These are phyloP conservation scores for Hystrix brachyura DNA, from an alignment of 2,113 vertebrate genomes.

Conservation along the genomic window DNA sequence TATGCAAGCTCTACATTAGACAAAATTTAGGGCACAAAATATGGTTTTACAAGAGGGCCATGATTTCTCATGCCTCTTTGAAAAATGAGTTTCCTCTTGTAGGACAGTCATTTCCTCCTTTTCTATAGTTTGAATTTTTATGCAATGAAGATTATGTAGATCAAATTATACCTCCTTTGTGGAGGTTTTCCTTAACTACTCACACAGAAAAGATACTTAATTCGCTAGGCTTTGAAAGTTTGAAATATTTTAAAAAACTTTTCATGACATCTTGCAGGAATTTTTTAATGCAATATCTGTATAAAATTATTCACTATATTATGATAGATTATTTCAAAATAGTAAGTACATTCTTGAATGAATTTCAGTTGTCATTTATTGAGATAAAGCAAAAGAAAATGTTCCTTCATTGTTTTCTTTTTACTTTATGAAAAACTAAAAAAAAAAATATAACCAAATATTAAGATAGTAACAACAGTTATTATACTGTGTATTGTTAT, in stretches of 20 bases:
- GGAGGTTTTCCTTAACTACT: not conserved
- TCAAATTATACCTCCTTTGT: not conserved
- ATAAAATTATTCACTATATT: not conserved
- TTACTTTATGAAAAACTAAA: too few relatives aligned
- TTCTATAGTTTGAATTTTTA: not conserved
- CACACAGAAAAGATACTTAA: not conserved
- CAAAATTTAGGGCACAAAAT: not conserved
- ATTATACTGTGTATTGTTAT: too few relatives aligned
- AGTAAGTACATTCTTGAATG: not conserved
- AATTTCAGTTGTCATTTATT: too few relatives aligned
- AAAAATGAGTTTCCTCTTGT: not conserved
- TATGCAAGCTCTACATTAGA: not conserved
- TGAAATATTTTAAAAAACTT: not conserved
- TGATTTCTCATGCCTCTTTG: not conserved
- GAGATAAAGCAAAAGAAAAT: too few relatives aligned
- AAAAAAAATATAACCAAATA: too few relatives aligned
- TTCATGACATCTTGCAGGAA: not conserved
- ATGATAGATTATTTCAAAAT: constrained; percentile 45
- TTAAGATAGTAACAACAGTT: too few relatives aligned
- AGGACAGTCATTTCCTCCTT: not conserved
- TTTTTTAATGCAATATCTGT: not conserved
- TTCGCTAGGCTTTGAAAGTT: not conserved
- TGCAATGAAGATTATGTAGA: not conserved
- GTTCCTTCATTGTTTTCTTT: too few relatives aligned
- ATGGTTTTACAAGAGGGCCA: not conserved